Conservation (phyloP, 2,888 invertebrate species). For the Aporophyla nigra region DNA sequence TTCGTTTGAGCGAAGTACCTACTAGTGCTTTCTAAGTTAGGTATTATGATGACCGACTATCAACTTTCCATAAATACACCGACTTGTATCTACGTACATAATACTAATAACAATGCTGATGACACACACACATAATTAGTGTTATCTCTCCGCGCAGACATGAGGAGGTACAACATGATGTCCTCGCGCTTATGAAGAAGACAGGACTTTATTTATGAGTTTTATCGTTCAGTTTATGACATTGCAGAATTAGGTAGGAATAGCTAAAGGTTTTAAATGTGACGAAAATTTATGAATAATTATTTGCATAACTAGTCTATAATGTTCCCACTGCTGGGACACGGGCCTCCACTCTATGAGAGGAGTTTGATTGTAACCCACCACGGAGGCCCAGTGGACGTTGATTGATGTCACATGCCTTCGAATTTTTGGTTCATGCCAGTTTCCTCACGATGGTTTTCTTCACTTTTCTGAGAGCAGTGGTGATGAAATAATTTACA, state of each 20-base stretch:
- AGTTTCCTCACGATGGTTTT: too few species aligned
- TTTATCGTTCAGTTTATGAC: constrained; percentile 1
- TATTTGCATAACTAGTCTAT: not conserved
- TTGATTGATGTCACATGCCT: too few species aligned
- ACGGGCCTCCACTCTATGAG: not conserved
- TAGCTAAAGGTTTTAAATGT: not conserved
- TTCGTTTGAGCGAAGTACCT: not conserved
- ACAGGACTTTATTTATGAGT: constrained; percentile 34
- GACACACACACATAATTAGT: constrained; percentile 21
- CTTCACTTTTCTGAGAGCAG: too few species aligned
- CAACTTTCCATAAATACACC: too few species aligned
- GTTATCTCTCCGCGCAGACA: constrained; percentile 24
- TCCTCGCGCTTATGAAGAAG: not conserved
- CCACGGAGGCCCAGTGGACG: too few species aligned
- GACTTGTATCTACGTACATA: not conserved
- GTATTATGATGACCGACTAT: not conserved
- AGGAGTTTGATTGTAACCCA: too few species aligned
- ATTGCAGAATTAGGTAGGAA: not conserved
- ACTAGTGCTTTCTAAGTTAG: not conserved
- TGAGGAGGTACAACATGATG: not conserved
- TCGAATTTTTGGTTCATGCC: too few species aligned
- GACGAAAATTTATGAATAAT: too few species aligned
- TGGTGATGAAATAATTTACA: too few species aligned
- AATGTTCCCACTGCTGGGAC: not conserved
- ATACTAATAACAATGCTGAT: not conserved